Evolutionary conservation across 2,113 vertebrate species (phyloP).

Genomic region (Apeltes quadracus): DNA sequence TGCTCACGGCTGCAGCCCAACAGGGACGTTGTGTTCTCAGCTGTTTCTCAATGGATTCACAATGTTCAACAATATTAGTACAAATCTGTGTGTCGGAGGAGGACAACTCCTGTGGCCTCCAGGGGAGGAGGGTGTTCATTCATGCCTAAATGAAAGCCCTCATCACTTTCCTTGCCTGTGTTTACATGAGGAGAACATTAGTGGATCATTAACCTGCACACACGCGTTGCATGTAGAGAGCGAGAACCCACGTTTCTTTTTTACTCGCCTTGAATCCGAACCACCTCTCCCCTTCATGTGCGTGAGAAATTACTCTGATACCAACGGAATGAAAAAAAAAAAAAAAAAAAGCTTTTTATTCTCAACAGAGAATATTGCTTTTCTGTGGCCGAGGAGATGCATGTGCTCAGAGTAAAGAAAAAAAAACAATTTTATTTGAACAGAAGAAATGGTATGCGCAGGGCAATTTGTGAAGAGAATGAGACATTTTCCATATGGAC

Average conservation of each 20-base stretch:
- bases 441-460: constrained; percentile 26
- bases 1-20: not conserved
- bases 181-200: too few species aligned
- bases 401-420: constrained; percentile 8
- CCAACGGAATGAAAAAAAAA: constrained; percentile 54
- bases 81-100: too few species aligned
- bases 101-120: too few species aligned
- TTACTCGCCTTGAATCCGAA: constrained; percentile 53
- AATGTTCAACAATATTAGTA: not conserved
- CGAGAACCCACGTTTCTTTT: constrained; percentile 21
- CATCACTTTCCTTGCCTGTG: too few species aligned
- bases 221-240: not conserved
- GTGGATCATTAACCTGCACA: too few species aligned
- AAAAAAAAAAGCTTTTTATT: constrained; percentile 51
- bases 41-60: constrained; percentile 2
- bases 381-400: constrained; percentile 27
- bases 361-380: constrained; percentile 63
- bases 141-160: too few species aligned
- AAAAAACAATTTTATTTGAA: constrained; percentile 36
- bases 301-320: constrained; percentile 73
- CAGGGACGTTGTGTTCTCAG: constrained; percentile 14
- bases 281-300: constrained; percentile 7
- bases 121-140: too few species aligned
- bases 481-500: constrained; percentile 34
- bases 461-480: constrained; percentile 20